These are phyloP conservation scores for Oegoconia quadripuncta DNA, from an alignment of 2,888 invertebrate genomes.

Conservation along the genomic window DNA sequence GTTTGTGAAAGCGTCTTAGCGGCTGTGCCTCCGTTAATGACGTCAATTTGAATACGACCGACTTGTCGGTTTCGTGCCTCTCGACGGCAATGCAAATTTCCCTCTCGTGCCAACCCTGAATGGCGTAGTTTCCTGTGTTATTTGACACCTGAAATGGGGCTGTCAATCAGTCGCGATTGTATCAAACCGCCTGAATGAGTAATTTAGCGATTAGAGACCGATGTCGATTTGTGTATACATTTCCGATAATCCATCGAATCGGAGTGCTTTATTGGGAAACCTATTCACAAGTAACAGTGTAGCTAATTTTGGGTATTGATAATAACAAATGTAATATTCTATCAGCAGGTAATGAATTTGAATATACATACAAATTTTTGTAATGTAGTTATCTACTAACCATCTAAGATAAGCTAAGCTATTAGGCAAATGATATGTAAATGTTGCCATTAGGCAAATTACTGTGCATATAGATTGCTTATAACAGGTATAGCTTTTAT, in stretches of 20 bases:
- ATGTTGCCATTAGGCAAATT: too few relatives aligned
- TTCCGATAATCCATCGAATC: conserved; percentile 18
- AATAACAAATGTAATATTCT: too few relatives aligned
- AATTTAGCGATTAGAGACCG: conserved; percentile 30
- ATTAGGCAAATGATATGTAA: too few relatives aligned
- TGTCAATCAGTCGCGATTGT: conserved; percentile 50
- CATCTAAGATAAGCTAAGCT: too few relatives aligned
- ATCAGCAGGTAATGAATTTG: too few relatives aligned
- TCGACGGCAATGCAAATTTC: conserved; percentile 53
- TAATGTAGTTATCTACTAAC: too few relatives aligned
- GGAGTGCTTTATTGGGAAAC: conserved; percentile 21
- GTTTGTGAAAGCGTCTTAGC: conserved; percentile 23
- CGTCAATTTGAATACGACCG: conserved; percentile 60
- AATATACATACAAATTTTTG: too few relatives aligned
- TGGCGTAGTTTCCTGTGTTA: conserved; percentile 48
- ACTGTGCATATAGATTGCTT: too few relatives aligned
- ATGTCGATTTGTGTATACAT: conserved; percentile 28
- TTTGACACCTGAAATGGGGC: conserved; percentile 51
- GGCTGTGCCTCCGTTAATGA: conserved; percentile 49
- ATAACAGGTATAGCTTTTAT: too few relatives aligned
- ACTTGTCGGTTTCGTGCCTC: conserved; percentile 44
- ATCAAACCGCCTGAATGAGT: conserved; percentile 26
- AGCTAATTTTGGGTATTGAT: too few relatives aligned
- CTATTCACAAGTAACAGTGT: too few relatives aligned
- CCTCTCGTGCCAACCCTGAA: conserved; percentile 37